Evolutionary conservation across 2,113 vertebrate genomes (phyloP).

Genomic region (Nycticorax nycticorax): DNA sequence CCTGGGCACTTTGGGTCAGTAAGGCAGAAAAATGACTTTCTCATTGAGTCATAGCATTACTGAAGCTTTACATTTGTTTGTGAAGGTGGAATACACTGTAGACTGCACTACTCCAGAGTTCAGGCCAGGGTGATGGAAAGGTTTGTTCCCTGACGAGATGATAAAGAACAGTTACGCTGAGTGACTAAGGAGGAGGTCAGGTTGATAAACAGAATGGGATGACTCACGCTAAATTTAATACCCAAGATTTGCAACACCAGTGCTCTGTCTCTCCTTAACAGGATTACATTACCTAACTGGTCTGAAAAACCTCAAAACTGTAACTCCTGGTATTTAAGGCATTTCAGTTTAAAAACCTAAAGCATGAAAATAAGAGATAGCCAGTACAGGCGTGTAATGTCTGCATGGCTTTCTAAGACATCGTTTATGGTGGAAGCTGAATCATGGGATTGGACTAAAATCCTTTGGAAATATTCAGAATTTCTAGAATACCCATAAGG

Average conservation of each 20-base stretch:
- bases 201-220: not conserved
- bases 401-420: not conserved
- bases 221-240: not conserved
- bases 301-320: not conserved
- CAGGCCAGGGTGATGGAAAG: not conserved
- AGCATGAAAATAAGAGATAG: not conserved
- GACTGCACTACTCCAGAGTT: not conserved
- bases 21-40: not conserved
- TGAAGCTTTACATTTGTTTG: not conserved
- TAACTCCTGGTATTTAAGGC: not conserved
- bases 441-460: not conserved
- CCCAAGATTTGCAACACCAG: not conserved
- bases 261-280: not conserved
- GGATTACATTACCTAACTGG: not conserved
- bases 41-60: not conserved
- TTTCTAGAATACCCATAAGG: not conserved
- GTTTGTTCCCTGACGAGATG: not conserved
- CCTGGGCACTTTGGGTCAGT: not conserved
- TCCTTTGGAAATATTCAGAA: not conserved
- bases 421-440: not conserved
- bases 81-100: not conserved
- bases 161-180: not conserved
- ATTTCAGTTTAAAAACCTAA: not conserved
- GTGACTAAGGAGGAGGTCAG: conserved; percentile 29
- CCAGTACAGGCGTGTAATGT: accelerated